phyloP scores from a whole-genome alignment of 1,140 invertebrate species.

The Leptoteleia sp. region DNA sequence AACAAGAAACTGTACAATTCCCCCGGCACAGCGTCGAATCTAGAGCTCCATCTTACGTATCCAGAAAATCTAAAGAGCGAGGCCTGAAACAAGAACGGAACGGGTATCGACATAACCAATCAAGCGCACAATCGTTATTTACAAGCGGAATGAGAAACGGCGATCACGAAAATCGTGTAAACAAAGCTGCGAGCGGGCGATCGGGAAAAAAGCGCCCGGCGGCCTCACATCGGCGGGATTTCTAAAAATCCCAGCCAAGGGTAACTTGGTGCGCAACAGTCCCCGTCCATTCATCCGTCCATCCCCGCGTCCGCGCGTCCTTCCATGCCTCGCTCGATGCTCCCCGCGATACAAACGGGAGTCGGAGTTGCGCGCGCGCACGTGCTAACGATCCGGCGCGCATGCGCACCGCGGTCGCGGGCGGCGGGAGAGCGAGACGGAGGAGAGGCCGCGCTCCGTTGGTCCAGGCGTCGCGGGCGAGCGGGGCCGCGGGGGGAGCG shows the following conservation, averaged over 20 bases:
- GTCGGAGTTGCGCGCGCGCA: slow-evolving; percentile 33
- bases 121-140: slow-evolving; percentile 11
- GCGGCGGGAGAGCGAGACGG: too few species aligned
- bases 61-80: too few species aligned
- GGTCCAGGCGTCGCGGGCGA: too few species aligned
- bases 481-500: too few species aligned
- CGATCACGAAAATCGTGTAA: slow-evolving; percentile 28
- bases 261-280: slow-evolving; percentile 4
- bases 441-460: too few species aligned
- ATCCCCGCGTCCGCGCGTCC: slow-evolving; percentile 21
- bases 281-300: slow-evolving; percentile 39
- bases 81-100: slow-evolving; percentile 4
- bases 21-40: neutral
- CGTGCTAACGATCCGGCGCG: slow-evolving; percentile 27
- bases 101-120: slow-evolving; percentile 15
- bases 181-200: neutral
- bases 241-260: slow-evolving; percentile 8
- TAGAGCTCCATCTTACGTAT: neutral
- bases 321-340: slow-evolving; percentile 10
- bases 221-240: neutral
- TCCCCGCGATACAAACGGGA: slow-evolving; percentile 12
- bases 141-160: slow-evolving; percentile 9
- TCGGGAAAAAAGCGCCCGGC: neutral
- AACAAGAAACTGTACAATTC: too few species aligned
- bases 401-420: too few species aligned